A percentile compares a stretch with the other conserved stretches of the same genome.
These are phyloP conservation scores for Emydura subglobosa DNA, from an alignment of 2,113 vertebrate genomes.

Conservation along the genomic window DNA sequence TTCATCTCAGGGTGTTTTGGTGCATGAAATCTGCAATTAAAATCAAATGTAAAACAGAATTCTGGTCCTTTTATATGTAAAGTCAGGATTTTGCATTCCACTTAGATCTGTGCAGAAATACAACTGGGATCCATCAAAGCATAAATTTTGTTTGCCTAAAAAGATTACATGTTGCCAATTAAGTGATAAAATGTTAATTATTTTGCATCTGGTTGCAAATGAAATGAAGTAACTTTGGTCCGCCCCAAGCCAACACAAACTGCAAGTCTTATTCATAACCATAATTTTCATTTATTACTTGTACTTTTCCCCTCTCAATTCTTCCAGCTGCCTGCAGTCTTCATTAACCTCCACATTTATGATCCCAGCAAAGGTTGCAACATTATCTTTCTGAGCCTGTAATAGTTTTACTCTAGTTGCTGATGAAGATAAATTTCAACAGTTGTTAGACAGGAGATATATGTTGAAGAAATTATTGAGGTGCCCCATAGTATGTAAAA, in stretches of 20 bases:
- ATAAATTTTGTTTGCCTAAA: slow-evolving; percentile 46
- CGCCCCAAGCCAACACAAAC: slow-evolving; percentile 25
- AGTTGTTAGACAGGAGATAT: not conserved
- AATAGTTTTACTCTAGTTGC: slow-evolving; percentile 26
- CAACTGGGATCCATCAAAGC: slow-evolving; percentile 39
- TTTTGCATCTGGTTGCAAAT: slow-evolving; percentile 29
- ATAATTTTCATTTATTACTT: slow-evolving; percentile 7
- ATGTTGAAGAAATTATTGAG: not conserved
- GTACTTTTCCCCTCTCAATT: slow-evolving; percentile 16
- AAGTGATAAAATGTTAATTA: slow-evolving; percentile 20
- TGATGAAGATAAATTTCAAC: slow-evolving; percentile 28
- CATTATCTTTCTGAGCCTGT: not conserved
- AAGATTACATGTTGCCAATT: slow-evolving; percentile 26
- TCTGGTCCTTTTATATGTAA: slow-evolving; percentile 52
- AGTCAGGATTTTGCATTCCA: slow-evolving; percentile 30
- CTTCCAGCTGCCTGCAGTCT: not conserved
- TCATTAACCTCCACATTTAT: slow-evolving; percentile 47
- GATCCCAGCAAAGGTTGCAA: slow-evolving; percentile 39
- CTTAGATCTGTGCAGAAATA: slow-evolving; percentile 30
- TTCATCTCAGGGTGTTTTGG: slow-evolving; percentile 16
- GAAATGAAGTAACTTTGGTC: slow-evolving; percentile 27
- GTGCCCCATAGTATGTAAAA: not conserved
- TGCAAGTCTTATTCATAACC: slow-evolving; percentile 15
- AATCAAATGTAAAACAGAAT: slow-evolving; percentile 47
- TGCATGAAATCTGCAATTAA: slow-evolving; percentile 56